Evolutionary conservation across 2,888 invertebrate genomes (phyloP), one percentile per base, ranked within the genome.

Genomic region (Miltochrista miniata): DNA sequence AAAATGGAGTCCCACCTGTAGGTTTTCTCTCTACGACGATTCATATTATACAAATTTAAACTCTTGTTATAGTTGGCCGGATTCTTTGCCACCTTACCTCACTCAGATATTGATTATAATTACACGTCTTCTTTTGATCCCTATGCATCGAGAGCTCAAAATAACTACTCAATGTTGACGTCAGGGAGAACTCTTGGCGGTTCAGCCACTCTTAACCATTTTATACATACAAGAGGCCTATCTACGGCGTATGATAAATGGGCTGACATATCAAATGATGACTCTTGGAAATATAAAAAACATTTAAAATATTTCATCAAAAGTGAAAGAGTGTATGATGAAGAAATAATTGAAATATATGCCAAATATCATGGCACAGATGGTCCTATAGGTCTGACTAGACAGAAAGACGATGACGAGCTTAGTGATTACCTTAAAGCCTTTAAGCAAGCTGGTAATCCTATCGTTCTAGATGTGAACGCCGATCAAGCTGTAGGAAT

Each of bases 361-460:
- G 7, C 36, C 0, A 7, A 41, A 1, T 59, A 56, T 11, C 61
- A 69, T 11, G 59, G 58, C 1, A 56, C 45, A 7, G 10, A 33
- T 0, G 68, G 68, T 0, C 56, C 55, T 2, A 31, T 52, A 11
- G 54, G 47, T 1, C 0, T 64, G 10, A 61, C 59, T 1, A 62
- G 54, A 45, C 51, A 62, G 38, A 13, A n/a, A 10, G 0, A 36
- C 8, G 34, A 50, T 39, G 8, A 35, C 5, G 33, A 48, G 7
- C 46, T 48, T 5, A n/a, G n/a, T 10, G n/a, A 5, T 14, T 67
- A 51, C 41, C 40, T 67, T 1, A 33, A 50, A 12, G 46, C 67
- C 13, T 58, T 62, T 36, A 30, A 7, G 8, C 58, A 68, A 52
- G 31, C 37, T 41, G 68, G 68, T 3, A 45, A 59, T 9, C 54